These are phyloP conservation scores for Apamea sordens DNA, from an alignment of 2,888 invertebrate species.

Conservation along the genomic window DNA sequence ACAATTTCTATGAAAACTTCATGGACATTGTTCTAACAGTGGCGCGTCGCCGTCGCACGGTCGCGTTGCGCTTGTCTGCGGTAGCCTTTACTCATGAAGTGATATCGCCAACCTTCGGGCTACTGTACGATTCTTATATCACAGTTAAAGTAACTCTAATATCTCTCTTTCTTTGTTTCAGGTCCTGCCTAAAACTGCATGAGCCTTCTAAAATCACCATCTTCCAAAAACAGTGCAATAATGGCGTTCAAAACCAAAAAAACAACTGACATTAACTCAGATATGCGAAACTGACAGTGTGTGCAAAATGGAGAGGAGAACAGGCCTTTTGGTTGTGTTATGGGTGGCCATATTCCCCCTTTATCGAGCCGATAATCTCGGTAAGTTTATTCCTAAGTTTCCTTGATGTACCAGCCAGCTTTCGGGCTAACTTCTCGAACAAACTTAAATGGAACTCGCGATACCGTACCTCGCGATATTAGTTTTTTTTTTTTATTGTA, in stretches of 20 bases:
- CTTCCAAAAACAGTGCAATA: conserved; percentile 25
- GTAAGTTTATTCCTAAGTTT: conserved; percentile 73
- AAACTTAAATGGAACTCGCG: conserved; percentile 37
- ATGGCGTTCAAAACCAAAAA: conserved; percentile 57
- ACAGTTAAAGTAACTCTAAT: not conserved
- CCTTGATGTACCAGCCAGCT: not conserved
- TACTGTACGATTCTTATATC: too few species aligned
- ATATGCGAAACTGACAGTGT: conserved; percentile 66
- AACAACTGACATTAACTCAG: conserved; percentile 49
- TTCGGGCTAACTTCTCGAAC: conserved; percentile 34
- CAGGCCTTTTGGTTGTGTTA: conserved; percentile 80
- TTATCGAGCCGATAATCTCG: conserved; percentile 86
- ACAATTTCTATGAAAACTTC: not conserved
- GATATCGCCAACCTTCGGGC: not conserved
- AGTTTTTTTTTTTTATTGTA: conserved; percentile 7
- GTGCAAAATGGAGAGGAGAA: conserved; percentile 78
- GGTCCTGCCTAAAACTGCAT: not conserved
- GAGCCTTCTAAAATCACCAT: not conserved
- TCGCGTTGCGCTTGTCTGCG: too few species aligned
- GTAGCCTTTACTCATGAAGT: not conserved
- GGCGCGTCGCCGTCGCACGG: not conserved
- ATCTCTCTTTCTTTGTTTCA: conserved; percentile 38
- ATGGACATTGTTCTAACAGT: not conserved
- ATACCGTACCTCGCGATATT: conserved; percentile 23
- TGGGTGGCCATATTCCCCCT: conserved; percentile 85